Evolutionary conservation across 2,888 invertebrate genomes (phyloP), one percentile per base, ranked within the genome.

Genomic region (Acrocyrtus sp.): DNA sequence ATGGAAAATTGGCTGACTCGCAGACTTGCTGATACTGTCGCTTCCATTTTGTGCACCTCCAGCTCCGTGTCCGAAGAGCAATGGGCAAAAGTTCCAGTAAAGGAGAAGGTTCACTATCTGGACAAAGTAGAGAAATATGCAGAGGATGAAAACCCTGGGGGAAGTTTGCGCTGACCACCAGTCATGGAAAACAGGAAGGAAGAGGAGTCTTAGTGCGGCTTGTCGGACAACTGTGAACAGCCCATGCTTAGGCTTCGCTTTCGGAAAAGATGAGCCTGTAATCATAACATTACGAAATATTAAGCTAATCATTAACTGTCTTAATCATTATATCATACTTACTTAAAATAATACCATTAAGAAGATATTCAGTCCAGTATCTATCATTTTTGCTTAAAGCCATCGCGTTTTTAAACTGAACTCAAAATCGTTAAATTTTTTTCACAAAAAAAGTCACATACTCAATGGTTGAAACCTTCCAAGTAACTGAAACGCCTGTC

Each of bases 151-250:
- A 78, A 94, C 90, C 75, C 88, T 87, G 4, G 88, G 86, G 6
- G 94, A 94, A 5, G 96, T 96, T 85, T 96, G 96, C 82, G 91
- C 90, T 41, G 91, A 89, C 94, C 94, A 97, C 96, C 96, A 97
- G 84, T 89, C 89, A 83, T 90, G 89, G 83, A 93, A 91, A 19
- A 92, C 87, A 3, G 98, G 98, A 67, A 97, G 87, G 83, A 97
- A 89, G 63, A 96, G 83, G 54, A 94, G 90, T 61, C 96, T 88
- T 74, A 92, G 87, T 60, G 95, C 87, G 5, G 96, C 96, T 83
- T 92, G 89, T 84, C 92, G 90, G 74, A 93, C 90, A 74, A 96
- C 93, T 47, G 93, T 92, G 50, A 92, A 88, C 84, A 96, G 89
- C 76, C 95, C 92, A 85, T 96, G 92, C 82, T 96, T 95, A 1